Evolutionary conservation across 2,113 vertebrate species (phyloP).

Genomic region (Sinocyclocheilus maitianheensis): DNA sequence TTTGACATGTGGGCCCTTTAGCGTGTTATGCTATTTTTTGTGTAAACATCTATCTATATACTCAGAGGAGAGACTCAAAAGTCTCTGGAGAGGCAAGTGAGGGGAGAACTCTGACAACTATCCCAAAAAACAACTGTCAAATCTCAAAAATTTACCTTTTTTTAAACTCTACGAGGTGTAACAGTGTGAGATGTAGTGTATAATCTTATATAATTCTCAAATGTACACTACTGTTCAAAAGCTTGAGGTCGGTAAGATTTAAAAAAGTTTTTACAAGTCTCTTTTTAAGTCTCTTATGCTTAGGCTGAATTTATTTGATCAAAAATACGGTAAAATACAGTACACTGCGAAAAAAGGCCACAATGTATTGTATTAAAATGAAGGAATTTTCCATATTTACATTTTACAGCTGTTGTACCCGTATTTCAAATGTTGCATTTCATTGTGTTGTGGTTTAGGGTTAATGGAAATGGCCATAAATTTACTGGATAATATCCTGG

Average conservation of each 20-base stretch:
- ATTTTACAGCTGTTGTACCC: too few relatives aligned
- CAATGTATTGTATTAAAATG: too few relatives aligned
- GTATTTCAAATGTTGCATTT: too few relatives aligned
- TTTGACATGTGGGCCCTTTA: constrained; percentile 46
- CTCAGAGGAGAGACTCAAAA: constrained; percentile 24
- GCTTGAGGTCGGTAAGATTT: background rate
- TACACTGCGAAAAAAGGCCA: too few relatives aligned
- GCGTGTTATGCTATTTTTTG: constrained; percentile 35
- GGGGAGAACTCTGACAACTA: background rate
- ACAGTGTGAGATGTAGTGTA: background rate
- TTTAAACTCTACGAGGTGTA: background rate
- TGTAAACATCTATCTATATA: constrained; percentile 38
- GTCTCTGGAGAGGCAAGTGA: background rate
- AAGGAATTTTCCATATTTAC: too few relatives aligned
- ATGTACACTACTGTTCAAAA: background rate
- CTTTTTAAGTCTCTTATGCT: background rate
- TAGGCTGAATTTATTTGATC: background rate
- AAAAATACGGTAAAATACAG: too few relatives aligned
- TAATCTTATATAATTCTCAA: background rate
- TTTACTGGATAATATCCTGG: too few relatives aligned
- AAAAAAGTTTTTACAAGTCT: too few relatives aligned
- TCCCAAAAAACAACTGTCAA: background rate
- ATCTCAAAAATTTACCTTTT: background rate
- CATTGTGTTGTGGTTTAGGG: too few relatives aligned
- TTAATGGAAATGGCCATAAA: too few relatives aligned